These are phyloP conservation scores for Podilymbus podiceps DNA, from an alignment of 2,113 vertebrate genomes.

Conservation along the genomic window DNA sequence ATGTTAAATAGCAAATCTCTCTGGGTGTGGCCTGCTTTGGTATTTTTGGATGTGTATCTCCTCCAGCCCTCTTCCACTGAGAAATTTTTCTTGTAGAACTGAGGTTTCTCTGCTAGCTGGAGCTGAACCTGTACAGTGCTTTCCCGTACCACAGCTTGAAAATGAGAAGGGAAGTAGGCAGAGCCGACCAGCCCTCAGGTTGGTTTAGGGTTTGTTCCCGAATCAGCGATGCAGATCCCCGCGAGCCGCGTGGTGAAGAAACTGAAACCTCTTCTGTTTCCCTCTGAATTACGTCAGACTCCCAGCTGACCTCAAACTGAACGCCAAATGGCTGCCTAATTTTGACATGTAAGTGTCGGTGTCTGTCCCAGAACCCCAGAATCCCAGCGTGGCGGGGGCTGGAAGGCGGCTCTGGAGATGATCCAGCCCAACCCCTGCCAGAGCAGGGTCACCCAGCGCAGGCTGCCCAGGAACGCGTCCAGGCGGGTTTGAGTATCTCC, in stretches of 20 bases:
- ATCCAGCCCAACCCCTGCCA: too few relatives aligned
- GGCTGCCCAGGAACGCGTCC: too few relatives aligned
- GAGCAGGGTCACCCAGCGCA: too few relatives aligned
- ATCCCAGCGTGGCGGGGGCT: too few relatives aligned
- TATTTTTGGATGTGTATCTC: not conserved
- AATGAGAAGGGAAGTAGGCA: not conserved
- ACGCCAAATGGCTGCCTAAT: not conserved
- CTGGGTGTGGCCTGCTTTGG: not conserved
- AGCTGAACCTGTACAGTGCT: not conserved
- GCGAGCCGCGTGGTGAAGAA: not conserved
- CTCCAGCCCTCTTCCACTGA: not conserved
- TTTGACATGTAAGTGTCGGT: not conserved
- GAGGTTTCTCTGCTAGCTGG: not conserved
- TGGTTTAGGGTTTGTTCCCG: too few relatives aligned
- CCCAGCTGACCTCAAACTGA: not conserved
- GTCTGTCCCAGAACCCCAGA: too few relatives aligned
- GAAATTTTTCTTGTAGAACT: not conserved
- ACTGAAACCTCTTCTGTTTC: not conserved
- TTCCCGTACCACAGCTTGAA: not conserved
- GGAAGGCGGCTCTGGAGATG: too few relatives aligned
- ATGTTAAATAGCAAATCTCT: not conserved
- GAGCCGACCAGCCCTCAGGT: not conserved
- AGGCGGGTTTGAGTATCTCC: too few relatives aligned
- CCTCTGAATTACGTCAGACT: not conserved
- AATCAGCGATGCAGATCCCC: not conserved